A percentile compares a stretch with the other conserved stretches of the same genome.
Evolutionary conservation across 37 sponge, comb jelly and placozoan genomes (phyloP).

Genomic region (Aplysina aerophoba): DNA sequence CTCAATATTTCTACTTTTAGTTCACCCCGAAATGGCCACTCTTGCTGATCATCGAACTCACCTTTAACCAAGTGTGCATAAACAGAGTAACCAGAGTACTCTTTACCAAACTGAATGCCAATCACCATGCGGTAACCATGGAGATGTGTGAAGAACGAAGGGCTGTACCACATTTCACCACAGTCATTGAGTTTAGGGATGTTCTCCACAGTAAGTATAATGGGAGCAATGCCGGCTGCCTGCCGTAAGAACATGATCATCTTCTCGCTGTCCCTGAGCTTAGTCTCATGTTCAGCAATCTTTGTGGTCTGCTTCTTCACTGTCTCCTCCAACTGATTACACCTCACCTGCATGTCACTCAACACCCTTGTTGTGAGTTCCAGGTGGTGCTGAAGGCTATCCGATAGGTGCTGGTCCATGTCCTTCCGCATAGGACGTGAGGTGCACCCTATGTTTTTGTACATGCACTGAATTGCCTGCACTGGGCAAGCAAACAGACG

Average conservation of each 20-base stretch:
- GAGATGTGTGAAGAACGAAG: constrained; percentile 22
- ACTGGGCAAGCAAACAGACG: constrained; percentile 23
- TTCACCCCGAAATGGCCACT: constrained; percentile 20
- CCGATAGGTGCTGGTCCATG: constrained; percentile 31
- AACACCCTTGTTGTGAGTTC: constrained; percentile 17
- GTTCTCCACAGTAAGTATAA: constrained; percentile 19
- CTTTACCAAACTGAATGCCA: constrained; percentile 28
- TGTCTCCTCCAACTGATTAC: constrained; percentile 10
- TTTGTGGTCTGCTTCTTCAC: constrained; percentile 27
- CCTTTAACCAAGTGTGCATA: constrained; percentile 16
- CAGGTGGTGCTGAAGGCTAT: neutral
- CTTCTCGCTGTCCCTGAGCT: constrained; percentile 20
- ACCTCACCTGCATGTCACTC: constrained; percentile 4
- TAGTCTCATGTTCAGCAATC: constrained; percentile 25
- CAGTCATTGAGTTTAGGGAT: constrained; percentile 19
- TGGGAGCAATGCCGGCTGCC: constrained; percentile 10
- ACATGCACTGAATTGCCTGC: neutral
- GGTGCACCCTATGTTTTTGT: constrained; percentile 14
- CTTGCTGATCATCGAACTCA: constrained; percentile 15
- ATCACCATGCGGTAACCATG: constrained; percentile 29
- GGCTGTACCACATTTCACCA: constrained; percentile 19
- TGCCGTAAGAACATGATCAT: constrained; percentile 23
- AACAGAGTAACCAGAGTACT: constrained; percentile 21
- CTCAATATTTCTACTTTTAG: constrained; percentile 25
- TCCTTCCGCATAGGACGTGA: constrained; percentile 16